These are phyloP conservation scores for Brachyopa scutellaris DNA, from an alignment of 2,888 invertebrate genomes.

Conservation along the genomic window DNA sequence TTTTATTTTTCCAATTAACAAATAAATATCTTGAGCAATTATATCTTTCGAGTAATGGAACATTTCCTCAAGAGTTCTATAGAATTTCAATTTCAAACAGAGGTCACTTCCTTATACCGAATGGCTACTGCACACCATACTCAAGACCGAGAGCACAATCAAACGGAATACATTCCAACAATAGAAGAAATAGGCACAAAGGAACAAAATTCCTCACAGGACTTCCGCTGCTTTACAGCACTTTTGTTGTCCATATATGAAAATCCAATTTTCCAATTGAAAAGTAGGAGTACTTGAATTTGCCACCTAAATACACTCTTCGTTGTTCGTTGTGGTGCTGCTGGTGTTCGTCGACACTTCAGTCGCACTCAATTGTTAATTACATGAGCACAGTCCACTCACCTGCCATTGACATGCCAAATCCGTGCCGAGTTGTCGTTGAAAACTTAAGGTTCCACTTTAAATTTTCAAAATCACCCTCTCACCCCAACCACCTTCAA, in stretches of 20 bases:
- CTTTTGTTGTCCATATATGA: slow-evolving; percentile 54
- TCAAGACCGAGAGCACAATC: slow-evolving; percentile 24
- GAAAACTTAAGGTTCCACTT: slow-evolving; percentile 56
- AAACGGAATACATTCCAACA: slow-evolving; percentile 23
- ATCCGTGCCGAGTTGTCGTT: slow-evolving; percentile 16
- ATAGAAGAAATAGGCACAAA: slow-evolving; percentile 3
- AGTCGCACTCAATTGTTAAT: slow-evolving; percentile 62
- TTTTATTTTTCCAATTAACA: too few species aligned
- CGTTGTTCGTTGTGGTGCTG: not conserved
- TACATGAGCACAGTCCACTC: slow-evolving; percentile 35
- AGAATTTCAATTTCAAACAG: slow-evolving; percentile 5
- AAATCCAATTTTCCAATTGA: slow-evolving; percentile 70
- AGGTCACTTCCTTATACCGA: not conserved
- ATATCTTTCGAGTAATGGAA: too few species aligned
- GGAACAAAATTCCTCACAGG: not conserved
- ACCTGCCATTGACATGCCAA: slow-evolving; percentile 58
- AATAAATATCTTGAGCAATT: too few species aligned
- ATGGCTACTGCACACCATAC: too few species aligned
- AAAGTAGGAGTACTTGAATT: slow-evolving; percentile 64
- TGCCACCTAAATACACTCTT: slow-evolving; percentile 60
- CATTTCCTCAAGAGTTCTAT: not conserved
- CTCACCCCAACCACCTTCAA: not conserved
- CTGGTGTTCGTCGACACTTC: slow-evolving; percentile 47
- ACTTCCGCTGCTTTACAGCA: slow-evolving; percentile 27
- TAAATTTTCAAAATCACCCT: slow-evolving; percentile 30